Evolutionary conservation across 2,113 vertebrate species (phyloP).

Genomic region (Cephalopholis sonnerati): DNA sequence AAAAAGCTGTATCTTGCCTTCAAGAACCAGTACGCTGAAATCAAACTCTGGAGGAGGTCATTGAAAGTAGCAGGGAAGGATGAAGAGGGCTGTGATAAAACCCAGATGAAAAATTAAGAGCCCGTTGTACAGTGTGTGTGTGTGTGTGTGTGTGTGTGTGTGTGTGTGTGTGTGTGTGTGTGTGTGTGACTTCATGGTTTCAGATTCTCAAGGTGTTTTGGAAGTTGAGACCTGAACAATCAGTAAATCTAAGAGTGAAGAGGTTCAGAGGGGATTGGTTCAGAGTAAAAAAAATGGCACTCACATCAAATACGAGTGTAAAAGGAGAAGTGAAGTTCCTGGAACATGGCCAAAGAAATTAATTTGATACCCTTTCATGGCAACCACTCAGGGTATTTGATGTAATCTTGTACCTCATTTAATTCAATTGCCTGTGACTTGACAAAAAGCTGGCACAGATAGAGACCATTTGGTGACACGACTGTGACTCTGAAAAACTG

Average conservation of each 20-base stretch:
- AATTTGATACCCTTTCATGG: slow-evolving; percentile 36
- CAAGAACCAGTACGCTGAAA: too few species aligned
- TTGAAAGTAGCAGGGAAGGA: too few species aligned
- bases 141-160: neutral
- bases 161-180: neutral
- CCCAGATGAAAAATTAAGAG: too few species aligned
- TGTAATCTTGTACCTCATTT: neutral
- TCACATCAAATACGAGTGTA: slow-evolving; percentile 17
- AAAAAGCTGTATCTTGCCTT: too few species aligned
- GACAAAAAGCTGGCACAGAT: neutral
- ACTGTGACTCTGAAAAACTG: neutral
- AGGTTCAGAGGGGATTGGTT: slow-evolving; percentile 14
- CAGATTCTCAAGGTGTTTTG: slow-evolving; percentile 8
- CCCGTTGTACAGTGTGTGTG: too few species aligned
- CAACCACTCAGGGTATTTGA: slow-evolving; percentile 2
- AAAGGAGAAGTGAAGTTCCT: slow-evolving; percentile 43
- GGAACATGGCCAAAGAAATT: slow-evolving; percentile 48
- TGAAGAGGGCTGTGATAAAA: too few species aligned
- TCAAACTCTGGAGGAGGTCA: too few species aligned
- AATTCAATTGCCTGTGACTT: slow-evolving; percentile 1
- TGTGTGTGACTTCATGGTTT: neutral
- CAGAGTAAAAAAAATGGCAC: slow-evolving; percentile 1
- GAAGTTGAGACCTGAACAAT: slow-evolving; percentile 13
- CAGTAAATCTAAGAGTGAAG: slow-evolving; percentile 8
- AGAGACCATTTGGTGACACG: neutral